These are phyloP conservation scores for Nomada goodeniana DNA, from an alignment of 2,888 invertebrate genomes.

Conservation along the genomic window DNA sequence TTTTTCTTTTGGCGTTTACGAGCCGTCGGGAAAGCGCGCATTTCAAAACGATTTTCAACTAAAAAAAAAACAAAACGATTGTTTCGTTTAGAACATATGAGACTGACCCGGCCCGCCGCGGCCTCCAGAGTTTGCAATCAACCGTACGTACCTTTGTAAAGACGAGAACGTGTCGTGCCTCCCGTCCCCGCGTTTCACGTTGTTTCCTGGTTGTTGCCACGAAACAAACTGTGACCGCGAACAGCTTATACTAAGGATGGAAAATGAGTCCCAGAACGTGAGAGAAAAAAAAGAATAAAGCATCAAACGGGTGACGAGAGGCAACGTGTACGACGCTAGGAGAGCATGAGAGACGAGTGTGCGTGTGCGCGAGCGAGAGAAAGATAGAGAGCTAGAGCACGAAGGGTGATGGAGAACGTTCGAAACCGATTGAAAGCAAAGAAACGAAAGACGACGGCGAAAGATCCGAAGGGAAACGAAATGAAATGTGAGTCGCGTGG, in stretches of 20 bases:
- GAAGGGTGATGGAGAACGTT: conserved; percentile 6
- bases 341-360: conserved; percentile 20
- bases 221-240: neutral
- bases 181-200: conserved; percentile 19
- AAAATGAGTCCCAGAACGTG: too few species aligned
- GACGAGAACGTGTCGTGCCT: conserved; percentile 70
- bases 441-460: neutral
- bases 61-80: conserved; percentile 27
- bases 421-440: conserved; percentile 3
- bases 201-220: neutral
- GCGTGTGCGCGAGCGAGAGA: conserved; percentile 27
- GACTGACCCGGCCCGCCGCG: conserved; percentile 81
- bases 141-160: conserved; percentile 74
- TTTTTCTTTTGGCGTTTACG: neutral
- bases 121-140: conserved; percentile 80
- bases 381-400: conserved; percentile 29
- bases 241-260: too few species aligned
- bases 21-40: conserved; percentile 41
- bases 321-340: neutral
- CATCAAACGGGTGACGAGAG: conserved; percentile 10
- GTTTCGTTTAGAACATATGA: conserved; percentile 78
- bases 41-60: conserved; percentile 12
- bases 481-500: neutral
- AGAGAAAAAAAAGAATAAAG: too few species aligned
- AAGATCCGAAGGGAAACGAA: conserved; percentile 7